phyloP scores from a whole-genome alignment of 2,113 vertebrate genomes.

The Bos taurus region DNA sequence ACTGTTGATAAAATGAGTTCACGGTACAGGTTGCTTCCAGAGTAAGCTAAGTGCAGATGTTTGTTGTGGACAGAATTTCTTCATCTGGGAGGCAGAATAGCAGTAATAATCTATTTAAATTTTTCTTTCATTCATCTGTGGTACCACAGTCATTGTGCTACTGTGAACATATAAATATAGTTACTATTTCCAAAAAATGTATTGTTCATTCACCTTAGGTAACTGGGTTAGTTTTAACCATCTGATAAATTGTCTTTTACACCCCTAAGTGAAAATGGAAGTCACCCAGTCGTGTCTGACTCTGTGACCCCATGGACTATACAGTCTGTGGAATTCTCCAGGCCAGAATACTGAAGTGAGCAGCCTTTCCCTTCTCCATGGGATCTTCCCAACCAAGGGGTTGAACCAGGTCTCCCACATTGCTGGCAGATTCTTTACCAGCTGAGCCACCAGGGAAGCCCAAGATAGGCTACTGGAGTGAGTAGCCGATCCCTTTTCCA shows the following conservation, averaged over 20 bases:
- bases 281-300: rapidly evolving
- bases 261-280: neutral
- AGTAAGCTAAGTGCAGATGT: neutral
- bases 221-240: neutral
- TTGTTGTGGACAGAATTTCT: neutral
- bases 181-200: neutral
- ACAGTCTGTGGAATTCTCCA: neutral
- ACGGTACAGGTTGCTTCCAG: neutral
- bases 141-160: neutral
- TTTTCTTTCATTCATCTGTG: neutral
- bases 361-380: neutral
- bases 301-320: neutral
- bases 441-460: neutral
- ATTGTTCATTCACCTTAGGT: neutral
- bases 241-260: neutral
- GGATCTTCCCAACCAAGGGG: neutral
- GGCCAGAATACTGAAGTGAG: neutral
- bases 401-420: neutral
- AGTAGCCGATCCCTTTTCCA: neutral
- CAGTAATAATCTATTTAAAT: neutral
- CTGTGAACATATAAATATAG: neutral
- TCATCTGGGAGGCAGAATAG: neutral
- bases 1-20: neutral
- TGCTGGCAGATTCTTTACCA: neutral
- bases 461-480: neutral